phyloP scores from a whole-genome alignment of 2,888 invertebrate genomes.

The Drosophila peninsularis region DNA sequence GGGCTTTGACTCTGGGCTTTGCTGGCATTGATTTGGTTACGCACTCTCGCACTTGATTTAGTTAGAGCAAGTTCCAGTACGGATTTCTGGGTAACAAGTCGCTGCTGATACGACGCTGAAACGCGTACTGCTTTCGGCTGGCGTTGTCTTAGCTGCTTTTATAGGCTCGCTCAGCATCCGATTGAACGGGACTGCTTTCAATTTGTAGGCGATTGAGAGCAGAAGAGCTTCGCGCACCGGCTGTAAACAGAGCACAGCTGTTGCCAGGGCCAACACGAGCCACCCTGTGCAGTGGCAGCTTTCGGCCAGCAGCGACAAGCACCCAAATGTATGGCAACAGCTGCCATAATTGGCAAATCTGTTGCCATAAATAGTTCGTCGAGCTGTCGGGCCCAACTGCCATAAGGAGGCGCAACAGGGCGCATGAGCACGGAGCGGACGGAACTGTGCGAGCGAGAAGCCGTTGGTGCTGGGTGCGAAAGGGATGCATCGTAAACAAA shows the following conservation, averaged over 20 bases:
- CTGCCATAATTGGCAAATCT: constrained; percentile 16
- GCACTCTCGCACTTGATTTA: constrained; percentile 47
- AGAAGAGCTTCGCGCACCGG: constrained; percentile 34
- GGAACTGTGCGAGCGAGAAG: constrained; percentile 27
- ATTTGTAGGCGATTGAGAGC: constrained; percentile 5
- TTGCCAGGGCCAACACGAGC: constrained; percentile 2
- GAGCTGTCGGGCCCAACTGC: background rate
- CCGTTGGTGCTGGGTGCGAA: constrained; percentile 41
- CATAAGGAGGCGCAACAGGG: constrained; percentile 3
- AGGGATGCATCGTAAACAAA: constrained; percentile 81
- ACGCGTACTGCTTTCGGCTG: constrained; percentile 19
- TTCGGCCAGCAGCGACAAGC: constrained; percentile 32
- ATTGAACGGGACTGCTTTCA: constrained; percentile 19
- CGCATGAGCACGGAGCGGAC: constrained; percentile 47
- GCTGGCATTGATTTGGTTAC: constrained; percentile 39
- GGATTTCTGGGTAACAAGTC: background rate
- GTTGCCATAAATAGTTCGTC: constrained; percentile 53
- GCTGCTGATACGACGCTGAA: constrained; percentile 10
- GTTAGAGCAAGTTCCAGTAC: background rate
- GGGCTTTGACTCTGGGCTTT: constrained; percentile 19
- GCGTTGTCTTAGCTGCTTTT: constrained; percentile 40
- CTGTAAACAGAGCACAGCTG: constrained; percentile 74
- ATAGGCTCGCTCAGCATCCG: constrained; percentile 48
- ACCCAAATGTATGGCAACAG: constrained; percentile 25
- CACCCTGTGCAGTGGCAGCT: constrained; percentile 32